Evolutionary conservation across 2,888 invertebrate genomes (phyloP).

Genomic region (Deilephila elpenor): DNA sequence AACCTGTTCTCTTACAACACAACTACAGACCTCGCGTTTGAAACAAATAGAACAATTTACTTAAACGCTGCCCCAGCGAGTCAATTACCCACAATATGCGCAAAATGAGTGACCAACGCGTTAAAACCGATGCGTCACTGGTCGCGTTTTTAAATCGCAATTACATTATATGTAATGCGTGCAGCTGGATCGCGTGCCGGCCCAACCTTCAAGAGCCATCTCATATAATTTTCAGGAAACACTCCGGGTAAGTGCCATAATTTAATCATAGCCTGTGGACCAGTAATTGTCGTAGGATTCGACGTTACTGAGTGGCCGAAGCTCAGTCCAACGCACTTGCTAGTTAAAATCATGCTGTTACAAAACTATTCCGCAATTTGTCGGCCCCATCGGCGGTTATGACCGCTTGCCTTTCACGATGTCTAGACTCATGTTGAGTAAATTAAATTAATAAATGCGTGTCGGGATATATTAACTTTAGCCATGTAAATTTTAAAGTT

Average conservation of each 20-base stretch:
- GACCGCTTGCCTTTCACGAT: background rate
- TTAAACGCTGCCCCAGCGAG: conserved; percentile 37
- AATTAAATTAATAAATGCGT: too few relatives aligned
- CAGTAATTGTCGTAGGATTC: conserved; percentile 79
- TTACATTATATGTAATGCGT: conserved; percentile 73
- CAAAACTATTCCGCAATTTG: conserved; percentile 46
- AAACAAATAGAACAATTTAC: conserved; percentile 48
- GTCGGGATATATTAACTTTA: too few relatives aligned
- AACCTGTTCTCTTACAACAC: too few relatives aligned
- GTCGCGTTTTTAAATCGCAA: conserved; percentile 73
- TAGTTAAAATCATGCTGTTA: conserved; percentile 60
- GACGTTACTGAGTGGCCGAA: conserved; percentile 70
- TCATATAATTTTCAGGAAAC: conserved; percentile 84
- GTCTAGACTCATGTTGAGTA: background rate
- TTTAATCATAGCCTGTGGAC: conserved; percentile 82
- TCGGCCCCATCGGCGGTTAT: conserved; percentile 30
- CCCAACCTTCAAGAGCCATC: conserved; percentile 81
- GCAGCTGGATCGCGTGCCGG: conserved; percentile 77
- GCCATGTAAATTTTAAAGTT: too few relatives aligned
- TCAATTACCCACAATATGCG: conserved; percentile 61
- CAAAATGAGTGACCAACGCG: conserved; percentile 68
- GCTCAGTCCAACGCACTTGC: conserved; percentile 43
- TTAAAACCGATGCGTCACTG: conserved; percentile 82
- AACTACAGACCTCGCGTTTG: conserved; percentile 33
- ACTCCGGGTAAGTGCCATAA: conserved; percentile 81